A percentile compares a stretch with the other conserved stretches of the same genome.
Conservation (phyloP, 2,113 vertebrate species). For the Acanthisitta chloris region DNA sequence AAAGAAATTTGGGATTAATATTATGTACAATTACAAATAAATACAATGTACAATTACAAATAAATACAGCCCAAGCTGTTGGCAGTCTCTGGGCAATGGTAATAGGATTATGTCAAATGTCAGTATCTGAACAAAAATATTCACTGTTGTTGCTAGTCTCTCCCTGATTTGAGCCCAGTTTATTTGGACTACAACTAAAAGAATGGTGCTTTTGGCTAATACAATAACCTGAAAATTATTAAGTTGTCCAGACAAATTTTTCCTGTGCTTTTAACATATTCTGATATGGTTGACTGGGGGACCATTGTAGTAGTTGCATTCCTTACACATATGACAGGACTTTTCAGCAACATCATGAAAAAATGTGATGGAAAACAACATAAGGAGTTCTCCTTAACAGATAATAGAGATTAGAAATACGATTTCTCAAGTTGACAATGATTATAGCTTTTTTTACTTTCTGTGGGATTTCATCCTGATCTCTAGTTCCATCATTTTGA, state of each 20-base stretch:
- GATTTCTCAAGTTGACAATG: background rate
- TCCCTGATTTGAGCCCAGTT: background rate
- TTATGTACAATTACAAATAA: background rate
- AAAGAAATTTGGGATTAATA: background rate
- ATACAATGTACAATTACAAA: background rate
- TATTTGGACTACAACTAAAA: background rate
- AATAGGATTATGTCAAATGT: background rate
- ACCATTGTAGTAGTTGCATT: background rate
- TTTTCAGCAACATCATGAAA: background rate
- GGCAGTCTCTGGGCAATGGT: background rate
- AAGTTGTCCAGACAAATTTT: background rate
- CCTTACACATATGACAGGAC: background rate
- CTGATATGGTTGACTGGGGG: background rate
- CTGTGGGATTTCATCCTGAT: background rate
- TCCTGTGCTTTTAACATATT: background rate
- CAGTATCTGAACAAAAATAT: background rate
- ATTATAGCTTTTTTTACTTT: background rate
- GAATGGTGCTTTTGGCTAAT: background rate
- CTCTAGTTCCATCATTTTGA: background rate
- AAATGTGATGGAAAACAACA: background rate
- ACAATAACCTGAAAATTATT: background rate
- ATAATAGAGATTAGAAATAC: background rate
- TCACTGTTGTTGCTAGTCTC: background rate
- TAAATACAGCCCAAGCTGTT: background rate
- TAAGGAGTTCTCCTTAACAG: background rate